These are phyloP conservation scores for Sisyra terminalis DNA, from an alignment of 2,888 invertebrate species.

Conservation along the genomic window DNA sequence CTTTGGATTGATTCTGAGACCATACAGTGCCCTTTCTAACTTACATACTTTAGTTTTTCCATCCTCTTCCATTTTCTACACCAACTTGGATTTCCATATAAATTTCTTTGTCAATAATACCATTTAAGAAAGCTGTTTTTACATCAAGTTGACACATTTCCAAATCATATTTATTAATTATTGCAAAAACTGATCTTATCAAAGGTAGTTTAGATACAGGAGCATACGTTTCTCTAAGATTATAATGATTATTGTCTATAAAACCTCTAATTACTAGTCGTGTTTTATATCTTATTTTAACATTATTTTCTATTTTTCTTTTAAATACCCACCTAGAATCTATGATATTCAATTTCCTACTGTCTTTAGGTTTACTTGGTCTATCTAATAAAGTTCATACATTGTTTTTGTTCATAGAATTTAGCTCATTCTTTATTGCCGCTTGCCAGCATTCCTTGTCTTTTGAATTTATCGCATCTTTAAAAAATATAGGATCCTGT, in stretches of 20 bases:
- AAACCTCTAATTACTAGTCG: conserved; percentile 12
- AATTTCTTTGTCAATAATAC: conserved; percentile 8
- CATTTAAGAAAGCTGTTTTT: conserved; percentile 12
- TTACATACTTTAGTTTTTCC: conserved; percentile 12
- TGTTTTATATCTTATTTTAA: conserved; percentile 11
- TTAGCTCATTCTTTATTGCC: no score
- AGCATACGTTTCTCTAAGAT: conserved; percentile 12
- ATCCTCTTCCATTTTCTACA: conserved; percentile 3
- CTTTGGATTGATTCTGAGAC: conserved; percentile 12
- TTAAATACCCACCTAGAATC: conserved; percentile 13
- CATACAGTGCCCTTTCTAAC: conserved; percentile 13
- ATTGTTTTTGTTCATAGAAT: conserved; percentile 13
- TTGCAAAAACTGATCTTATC: conserved; percentile 11
- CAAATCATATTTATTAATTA: conserved; percentile 10
- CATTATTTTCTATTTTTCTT: conserved; percentile 11
- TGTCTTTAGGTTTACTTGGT: conserved; percentile 7
- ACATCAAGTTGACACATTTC: conserved; percentile 11
- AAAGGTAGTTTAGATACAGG: conserved; percentile 12
- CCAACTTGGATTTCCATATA: conserved; percentile 13
- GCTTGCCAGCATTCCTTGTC: no score
- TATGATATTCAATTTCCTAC: background rate
- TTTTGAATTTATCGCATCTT: no score
- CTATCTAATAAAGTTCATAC: conserved; percentile 13
- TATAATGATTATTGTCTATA: conserved; percentile 12
- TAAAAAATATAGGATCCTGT: no score